Conservation (phyloP, 2,888 invertebrate species). For the Alviniconcha strummeri region DNA sequence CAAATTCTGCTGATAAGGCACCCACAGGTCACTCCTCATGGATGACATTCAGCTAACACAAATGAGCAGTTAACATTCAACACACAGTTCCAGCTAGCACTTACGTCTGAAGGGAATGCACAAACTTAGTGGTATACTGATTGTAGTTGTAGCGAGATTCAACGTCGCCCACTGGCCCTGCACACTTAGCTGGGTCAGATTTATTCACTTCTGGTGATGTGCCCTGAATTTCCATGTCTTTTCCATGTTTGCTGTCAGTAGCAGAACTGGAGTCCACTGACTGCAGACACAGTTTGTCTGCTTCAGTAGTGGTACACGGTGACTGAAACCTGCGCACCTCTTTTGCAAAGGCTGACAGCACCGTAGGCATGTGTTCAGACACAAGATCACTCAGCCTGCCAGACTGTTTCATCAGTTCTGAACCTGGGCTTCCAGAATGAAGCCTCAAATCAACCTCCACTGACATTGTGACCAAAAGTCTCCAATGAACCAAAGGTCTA, state of each 20-base stretch:
- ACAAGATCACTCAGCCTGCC: constrained; percentile 17
- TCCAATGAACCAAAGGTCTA: too few species aligned
- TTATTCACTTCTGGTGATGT: not conserved
- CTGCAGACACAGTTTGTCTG: not conserved
- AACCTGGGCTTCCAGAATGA: constrained; percentile 1
- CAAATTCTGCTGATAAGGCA: too few species aligned
- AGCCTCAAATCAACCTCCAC: constrained; percentile 1
- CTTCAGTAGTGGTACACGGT: not conserved
- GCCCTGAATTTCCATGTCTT: not conserved
- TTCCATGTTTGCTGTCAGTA: not conserved
- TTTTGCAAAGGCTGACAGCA: constrained; percentile 16
- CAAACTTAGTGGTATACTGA: constrained; percentile 29
- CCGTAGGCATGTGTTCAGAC: not conserved
- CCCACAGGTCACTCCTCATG: too few species aligned
- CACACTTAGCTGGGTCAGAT: not conserved
- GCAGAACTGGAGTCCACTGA: not conserved
- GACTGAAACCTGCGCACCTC: constrained; percentile 2
- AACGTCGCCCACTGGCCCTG: constrained; percentile 11
- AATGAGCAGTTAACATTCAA: too few species aligned
- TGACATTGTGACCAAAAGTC: not conserved
- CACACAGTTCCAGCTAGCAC: not conserved
- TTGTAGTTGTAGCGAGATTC: constrained; percentile 31
- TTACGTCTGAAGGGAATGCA: constrained; percentile 33
- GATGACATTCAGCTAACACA: too few species aligned
- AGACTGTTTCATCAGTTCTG: constrained; percentile 17